A percentile compares a stretch with the other conserved stretches of the same genome.
phyloP scores from a whole-genome alignment of 1,140 invertebrate genomes.

The Campoletis sonorensis region DNA sequence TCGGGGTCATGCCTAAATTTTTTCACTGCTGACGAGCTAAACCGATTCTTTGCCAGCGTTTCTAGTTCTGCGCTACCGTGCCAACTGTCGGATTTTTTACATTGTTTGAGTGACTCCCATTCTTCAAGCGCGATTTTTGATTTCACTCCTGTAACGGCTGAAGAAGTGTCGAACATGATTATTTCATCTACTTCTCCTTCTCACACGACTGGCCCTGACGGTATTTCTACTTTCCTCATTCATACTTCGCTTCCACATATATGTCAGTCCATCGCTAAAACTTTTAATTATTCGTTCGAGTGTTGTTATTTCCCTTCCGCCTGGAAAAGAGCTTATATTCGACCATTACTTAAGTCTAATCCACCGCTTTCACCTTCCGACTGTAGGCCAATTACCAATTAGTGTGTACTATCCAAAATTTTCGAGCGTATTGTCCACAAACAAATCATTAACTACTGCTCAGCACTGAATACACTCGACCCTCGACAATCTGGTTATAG shows the following conservation, averaged over 20 bases:
- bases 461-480: background rate
- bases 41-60: background rate
- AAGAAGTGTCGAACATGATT: background rate
- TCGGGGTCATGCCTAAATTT: background rate
- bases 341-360: background rate
- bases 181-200: background rate
- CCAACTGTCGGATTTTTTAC: too few species aligned
- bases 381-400: background rate
- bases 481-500: conserved; percentile 48
- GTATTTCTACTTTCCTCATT: background rate
- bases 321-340: background rate
- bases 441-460: too few species aligned
- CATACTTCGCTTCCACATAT: background rate
- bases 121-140: background rate
- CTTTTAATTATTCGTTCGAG: background rate
- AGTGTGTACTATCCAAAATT: background rate
- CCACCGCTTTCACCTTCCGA: background rate
- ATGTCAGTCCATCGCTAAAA: background rate
- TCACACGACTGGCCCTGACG: background rate
- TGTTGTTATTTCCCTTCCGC: background rate
- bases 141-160: background rate
- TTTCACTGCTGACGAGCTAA: background rate
- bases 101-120: too few species aligned
- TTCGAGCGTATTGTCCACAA: background rate
- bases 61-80: background rate